These are phyloP conservation scores for Theristicus caerulescens DNA, from an alignment of 2,113 vertebrate species.

Conservation along the genomic window DNA sequence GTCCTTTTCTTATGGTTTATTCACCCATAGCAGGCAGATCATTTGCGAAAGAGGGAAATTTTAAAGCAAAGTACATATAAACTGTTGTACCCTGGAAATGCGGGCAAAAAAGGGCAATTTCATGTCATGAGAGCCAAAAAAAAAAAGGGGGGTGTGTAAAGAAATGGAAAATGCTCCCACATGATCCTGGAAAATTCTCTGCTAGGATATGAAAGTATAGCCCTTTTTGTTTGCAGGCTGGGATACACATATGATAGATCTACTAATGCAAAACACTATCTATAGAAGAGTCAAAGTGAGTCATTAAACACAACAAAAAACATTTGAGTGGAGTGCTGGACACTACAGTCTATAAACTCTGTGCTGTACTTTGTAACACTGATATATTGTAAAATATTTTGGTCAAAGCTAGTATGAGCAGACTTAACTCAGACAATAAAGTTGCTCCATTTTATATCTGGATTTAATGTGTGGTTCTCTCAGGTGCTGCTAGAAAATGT, in stretches of 20 bases:
- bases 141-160: not conserved
- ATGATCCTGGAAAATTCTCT: not conserved
- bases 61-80: not conserved
- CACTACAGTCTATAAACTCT: not conserved
- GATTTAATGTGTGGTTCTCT: not conserved
- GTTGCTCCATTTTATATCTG: not conserved
- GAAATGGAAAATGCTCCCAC: not conserved
- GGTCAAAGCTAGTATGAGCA: not conserved
- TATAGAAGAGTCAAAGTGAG: not conserved
- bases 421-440: not conserved
- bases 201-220: not conserved
- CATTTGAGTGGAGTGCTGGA: not conserved
- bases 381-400: not conserved
- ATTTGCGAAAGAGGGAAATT: not conserved
- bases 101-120: not conserved
- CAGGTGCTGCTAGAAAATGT: not conserved
- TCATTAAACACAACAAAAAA: not conserved
- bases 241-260: not conserved
- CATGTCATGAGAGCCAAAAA: not conserved
- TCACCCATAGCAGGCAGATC: not conserved
- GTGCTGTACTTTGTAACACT: not conserved
- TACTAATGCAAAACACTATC: not conserved
- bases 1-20: not conserved
- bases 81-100: not conserved
- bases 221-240: not conserved